phyloP scores from a whole-genome alignment of 2,888 invertebrate species.

The Rhyacophila evoluta region DNA sequence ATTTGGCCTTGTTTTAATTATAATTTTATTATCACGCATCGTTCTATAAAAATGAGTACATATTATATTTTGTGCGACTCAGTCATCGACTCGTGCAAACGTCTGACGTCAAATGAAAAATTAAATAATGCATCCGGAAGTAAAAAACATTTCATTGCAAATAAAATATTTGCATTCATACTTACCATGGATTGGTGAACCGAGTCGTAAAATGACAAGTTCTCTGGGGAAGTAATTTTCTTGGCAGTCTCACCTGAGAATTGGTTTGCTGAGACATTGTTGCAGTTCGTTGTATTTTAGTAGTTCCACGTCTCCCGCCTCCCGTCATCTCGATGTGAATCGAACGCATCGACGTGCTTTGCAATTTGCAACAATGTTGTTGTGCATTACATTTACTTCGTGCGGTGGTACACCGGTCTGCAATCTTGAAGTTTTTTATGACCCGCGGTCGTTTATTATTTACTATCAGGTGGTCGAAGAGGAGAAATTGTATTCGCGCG shows the following conservation, averaged over 20 bases:
- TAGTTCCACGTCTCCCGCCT: neutral
- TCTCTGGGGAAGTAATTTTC: conserved; percentile 4
- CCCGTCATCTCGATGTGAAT: neutral
- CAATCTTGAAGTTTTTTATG: conserved; percentile 9
- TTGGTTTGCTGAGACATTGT: neutral
- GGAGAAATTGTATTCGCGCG: neutral
- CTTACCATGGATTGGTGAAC: neutral
- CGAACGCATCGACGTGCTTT: neutral
- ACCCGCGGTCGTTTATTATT: neutral
- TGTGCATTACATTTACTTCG: neutral
- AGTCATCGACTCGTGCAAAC: neutral
- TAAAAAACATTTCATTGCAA: neutral
- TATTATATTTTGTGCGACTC: too few species aligned
- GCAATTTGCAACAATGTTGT: conserved; percentile 14
- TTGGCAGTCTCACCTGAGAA: neutral
- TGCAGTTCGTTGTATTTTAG: neutral
- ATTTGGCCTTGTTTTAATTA: too few species aligned
- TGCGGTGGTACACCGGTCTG: neutral
- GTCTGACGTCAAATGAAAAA: neutral
- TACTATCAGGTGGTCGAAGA: conserved; percentile 11
- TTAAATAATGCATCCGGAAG: neutral
- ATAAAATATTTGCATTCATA: neutral
- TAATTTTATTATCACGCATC: too few species aligned
- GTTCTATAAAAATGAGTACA: too few species aligned
- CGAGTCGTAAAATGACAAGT: neutral